A percentile compares a stretch with the other conserved stretches of the same genome.
phyloP scores from a whole-genome alignment of 1,140 invertebrate species.

The Akabosia matsudoensis region DNA sequence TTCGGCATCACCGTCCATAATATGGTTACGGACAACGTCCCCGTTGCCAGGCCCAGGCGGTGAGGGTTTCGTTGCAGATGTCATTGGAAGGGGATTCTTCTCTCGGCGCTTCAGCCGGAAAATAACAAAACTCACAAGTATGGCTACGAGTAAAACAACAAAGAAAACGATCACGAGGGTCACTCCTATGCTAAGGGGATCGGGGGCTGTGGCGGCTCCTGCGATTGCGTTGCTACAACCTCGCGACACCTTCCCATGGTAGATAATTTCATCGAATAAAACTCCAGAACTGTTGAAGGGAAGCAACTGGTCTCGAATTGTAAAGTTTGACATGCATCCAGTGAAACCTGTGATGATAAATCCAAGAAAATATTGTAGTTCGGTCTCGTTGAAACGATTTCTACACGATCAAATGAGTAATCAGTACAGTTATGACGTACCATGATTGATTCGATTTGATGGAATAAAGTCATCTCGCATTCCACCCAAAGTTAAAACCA shows the following conservation, averaged over 20 bases:
- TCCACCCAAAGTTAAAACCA: conserved; percentile 72
- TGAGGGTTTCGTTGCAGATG: conserved; percentile 52
- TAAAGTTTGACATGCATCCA: conserved; percentile 86
- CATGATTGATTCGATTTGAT: conserved; percentile 48
- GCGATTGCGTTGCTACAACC: conserved; percentile 63
- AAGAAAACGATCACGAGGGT: conserved; percentile 93
- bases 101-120: conserved; percentile 80
- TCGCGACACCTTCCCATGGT: conserved; percentile 44
- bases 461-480: conserved; percentile 59
- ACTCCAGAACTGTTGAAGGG: conserved; percentile 81
- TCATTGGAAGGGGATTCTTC: conserved; percentile 63
- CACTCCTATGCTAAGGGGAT: conserved; percentile 83
- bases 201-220: conserved; percentile 66
- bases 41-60: conserved; percentile 36
- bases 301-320: conserved; percentile 81
- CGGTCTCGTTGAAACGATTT: background rate
- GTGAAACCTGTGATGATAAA: conserved; percentile 63
- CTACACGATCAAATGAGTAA: background rate
- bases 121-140: conserved; percentile 82
- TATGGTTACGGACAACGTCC: conserved; percentile 39
- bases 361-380: background rate
- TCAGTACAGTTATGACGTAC: conserved; percentile 13
- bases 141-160: conserved; percentile 79
- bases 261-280: conserved; percentile 66
- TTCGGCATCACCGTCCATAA: conserved; percentile 36